phyloP scores from a whole-genome alignment of 2,888 invertebrate species.

The Allacma fusca region DNA sequence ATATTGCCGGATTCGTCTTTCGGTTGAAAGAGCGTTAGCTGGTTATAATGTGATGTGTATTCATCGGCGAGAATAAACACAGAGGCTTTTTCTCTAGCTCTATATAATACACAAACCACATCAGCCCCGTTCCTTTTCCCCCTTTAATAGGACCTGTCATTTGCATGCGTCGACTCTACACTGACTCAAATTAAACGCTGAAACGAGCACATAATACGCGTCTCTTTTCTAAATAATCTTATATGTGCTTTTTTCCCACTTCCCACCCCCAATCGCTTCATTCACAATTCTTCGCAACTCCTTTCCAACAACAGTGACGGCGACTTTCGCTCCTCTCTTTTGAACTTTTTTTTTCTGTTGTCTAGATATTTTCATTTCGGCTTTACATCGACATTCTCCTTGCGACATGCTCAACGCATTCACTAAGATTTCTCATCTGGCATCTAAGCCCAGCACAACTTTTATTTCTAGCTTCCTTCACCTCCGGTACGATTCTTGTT shows the following conservation, averaged over 20 bases:
- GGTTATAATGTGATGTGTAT: conserved; percentile 37
- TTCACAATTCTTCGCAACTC: conserved; percentile 35
- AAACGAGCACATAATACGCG: conserved; percentile 57
- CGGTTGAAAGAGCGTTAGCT: conserved; percentile 17
- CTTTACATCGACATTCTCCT: background rate
- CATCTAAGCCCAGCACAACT: too few relatives aligned
- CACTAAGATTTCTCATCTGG: background rate
- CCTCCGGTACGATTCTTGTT: too few relatives aligned
- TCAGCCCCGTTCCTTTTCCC: conserved; percentile 55
- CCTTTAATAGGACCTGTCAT: conserved; percentile 61
- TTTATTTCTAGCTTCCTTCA: too few relatives aligned
- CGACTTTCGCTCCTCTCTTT: conserved; percentile 22
- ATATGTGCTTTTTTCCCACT: conserved; percentile 50
- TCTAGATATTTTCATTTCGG: background rate
- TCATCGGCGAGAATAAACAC: conserved; percentile 31
- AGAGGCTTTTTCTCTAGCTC: conserved; percentile 30
- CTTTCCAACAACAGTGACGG: conserved; percentile 4
- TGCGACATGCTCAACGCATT: background rate
- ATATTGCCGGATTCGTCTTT: conserved; percentile 28
- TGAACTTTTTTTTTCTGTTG: conserved; percentile 3
- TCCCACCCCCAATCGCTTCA: conserved; percentile 40
- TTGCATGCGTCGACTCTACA: conserved; percentile 59
- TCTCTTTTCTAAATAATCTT: conserved; percentile 50
- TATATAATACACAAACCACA: conserved; percentile 52
- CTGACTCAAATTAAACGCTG: conserved; percentile 59